phyloP scores from a whole-genome alignment of 2,797 vertebrate species.

The Hozukius guyotensis region DNA sequence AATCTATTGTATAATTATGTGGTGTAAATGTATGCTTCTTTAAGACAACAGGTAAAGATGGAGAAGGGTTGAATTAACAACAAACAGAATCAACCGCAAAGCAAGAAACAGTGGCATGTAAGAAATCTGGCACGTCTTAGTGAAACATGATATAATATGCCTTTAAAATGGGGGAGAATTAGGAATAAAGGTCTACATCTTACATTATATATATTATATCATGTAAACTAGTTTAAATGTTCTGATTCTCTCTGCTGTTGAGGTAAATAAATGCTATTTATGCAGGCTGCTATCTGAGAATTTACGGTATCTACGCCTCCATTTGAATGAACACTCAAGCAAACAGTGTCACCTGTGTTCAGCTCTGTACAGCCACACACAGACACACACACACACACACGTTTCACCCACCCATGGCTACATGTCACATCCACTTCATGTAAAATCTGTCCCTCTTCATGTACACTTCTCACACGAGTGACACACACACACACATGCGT shows the following conservation, averaged over 20 bases:
- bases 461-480: not conserved
- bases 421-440: constrained; percentile 40
- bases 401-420: constrained; percentile 5
- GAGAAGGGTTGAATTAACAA: not conserved
- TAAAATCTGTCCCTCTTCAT: constrained; percentile 29
- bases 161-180: not conserved
- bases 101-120: not conserved
- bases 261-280: not conserved
- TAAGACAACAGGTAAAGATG: not conserved
- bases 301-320: not conserved
- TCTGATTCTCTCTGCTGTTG: not conserved
- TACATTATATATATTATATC: too few relatives aligned
- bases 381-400: not conserved
- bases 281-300: not conserved
- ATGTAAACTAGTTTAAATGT: not conserved
- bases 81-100: not conserved
- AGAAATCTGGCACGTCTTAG: not conserved
- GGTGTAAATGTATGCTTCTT: not conserved
- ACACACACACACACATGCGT: not conserved
- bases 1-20: not conserved
- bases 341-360: constrained; percentile 24
- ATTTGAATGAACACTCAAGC: constrained; percentile 10
- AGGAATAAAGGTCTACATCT: not conserved
- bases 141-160: not conserved
- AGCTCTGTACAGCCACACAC: not conserved